phyloP scores from a whole-genome alignment of 2,113 vertebrate genomes.

The Butorides virescens region DNA sequence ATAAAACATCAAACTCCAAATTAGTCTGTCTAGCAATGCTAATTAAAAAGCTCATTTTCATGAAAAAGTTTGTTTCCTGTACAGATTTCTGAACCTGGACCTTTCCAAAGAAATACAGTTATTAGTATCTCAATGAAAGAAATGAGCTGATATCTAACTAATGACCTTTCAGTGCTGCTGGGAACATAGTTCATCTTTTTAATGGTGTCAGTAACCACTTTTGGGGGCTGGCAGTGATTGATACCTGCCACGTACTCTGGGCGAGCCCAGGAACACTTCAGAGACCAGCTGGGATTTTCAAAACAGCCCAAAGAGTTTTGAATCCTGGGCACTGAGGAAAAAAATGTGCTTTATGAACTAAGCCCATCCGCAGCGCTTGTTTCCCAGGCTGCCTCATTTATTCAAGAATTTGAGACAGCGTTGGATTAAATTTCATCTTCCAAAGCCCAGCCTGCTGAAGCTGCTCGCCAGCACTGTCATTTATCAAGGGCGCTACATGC shows the following conservation, averaged over 20 bases:
- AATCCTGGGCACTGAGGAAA: neutral
- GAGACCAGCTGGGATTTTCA: neutral
- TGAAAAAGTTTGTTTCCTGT: neutral
- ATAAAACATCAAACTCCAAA: neutral
- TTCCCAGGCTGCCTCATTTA: constrained; percentile 36
- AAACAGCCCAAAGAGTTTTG: neutral
- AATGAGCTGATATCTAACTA: neutral
- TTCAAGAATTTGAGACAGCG: constrained; percentile 12
- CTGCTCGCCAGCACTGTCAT: constrained; percentile 5
- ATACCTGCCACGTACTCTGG: neutral
- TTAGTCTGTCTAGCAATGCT: neutral
- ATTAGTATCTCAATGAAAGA: neutral
- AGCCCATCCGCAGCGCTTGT: neutral
- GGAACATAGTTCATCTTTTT: neutral
- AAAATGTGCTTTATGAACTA: neutral
- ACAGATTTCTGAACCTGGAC: neutral
- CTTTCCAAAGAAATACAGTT: neutral
- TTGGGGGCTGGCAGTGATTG: neutral
- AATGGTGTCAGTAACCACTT: neutral
- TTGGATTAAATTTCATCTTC: constrained; percentile 27
- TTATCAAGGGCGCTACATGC: neutral
- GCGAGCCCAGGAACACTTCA: neutral
- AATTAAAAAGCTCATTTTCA: neutral
- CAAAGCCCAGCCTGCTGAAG: neutral
- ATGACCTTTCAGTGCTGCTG: neutral